These are phyloP conservation scores for Pangasius krempfi DNA, from an alignment of 2,797 vertebrate genomes.

Conservation along the genomic window DNA sequence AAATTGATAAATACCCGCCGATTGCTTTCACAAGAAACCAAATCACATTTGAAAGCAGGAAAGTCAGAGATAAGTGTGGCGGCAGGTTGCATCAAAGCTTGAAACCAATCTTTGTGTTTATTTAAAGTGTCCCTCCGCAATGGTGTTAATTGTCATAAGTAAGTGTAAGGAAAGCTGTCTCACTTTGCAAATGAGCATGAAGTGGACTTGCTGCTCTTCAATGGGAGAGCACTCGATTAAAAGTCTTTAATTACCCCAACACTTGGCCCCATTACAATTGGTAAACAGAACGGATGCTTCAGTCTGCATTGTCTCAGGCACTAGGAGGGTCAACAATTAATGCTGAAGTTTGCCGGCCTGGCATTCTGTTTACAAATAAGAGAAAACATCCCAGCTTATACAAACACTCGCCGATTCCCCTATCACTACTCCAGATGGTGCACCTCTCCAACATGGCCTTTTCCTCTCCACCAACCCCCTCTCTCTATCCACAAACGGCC, in stretches of 20 bases:
- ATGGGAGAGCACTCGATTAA: slow-evolving; percentile 54
- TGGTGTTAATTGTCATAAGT: slow-evolving; percentile 57
- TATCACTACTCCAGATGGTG: slow-evolving; percentile 38
- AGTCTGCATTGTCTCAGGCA: slow-evolving; percentile 48
- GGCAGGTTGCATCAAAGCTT: slow-evolving; percentile 20
- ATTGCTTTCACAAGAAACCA: slow-evolving; percentile 46
- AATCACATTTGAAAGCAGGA: slow-evolving; percentile 30
- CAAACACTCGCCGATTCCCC: slow-evolving; percentile 40
- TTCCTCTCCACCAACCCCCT: slow-evolving; percentile 21
- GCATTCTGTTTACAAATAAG: slow-evolving; percentile 42
- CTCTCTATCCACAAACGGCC: slow-evolving; percentile 32
- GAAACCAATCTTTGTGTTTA: slow-evolving; percentile 39
- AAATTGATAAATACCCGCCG: slow-evolving; percentile 43
- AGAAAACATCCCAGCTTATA: slow-evolving; percentile 47
- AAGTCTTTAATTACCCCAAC: slow-evolving; percentile 53
- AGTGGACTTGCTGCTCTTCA: slow-evolving; percentile 45
- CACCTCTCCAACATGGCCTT: slow-evolving; percentile 20
- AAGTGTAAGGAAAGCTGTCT: slow-evolving; percentile 46
- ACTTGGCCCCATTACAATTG: slow-evolving; percentile 32
- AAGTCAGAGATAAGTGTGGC: slow-evolving; percentile 19
- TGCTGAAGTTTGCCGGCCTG: slow-evolving; percentile 24
- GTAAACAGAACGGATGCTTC: slow-evolving; percentile 52
- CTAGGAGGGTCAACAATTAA: slow-evolving; percentile 40
- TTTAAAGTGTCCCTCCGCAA: slow-evolving; percentile 43
- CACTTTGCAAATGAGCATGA: slow-evolving; percentile 46